Evolutionary conservation across 2,113 vertebrate species (phyloP).

Genomic region (Nycticryphes semicollaris): DNA sequence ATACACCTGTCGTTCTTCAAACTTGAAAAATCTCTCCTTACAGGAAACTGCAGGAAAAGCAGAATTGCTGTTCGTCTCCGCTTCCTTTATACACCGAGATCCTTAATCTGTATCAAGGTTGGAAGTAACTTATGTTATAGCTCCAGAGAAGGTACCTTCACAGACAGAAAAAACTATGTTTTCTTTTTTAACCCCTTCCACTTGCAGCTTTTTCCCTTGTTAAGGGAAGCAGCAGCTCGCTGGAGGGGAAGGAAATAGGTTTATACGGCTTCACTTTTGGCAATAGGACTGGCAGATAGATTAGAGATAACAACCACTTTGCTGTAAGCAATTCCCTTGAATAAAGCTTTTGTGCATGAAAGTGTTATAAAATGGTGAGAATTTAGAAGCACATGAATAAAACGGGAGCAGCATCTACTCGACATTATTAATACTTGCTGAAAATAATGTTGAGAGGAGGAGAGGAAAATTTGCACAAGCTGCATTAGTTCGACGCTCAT

Average conservation of each 20-base stretch:
- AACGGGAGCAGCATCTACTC: neutral
- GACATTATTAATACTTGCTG: neutral
- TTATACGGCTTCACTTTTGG: neutral
- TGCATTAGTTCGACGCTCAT: neutral
- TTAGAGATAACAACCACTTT: conserved; percentile 41
- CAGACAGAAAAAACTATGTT: neutral
- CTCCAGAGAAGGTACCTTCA: neutral
- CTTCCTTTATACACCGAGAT: neutral
- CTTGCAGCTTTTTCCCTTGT: neutral
- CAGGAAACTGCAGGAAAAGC: neutral
- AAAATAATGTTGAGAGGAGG: neutral
- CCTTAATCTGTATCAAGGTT: neutral
- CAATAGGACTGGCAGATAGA: conserved; percentile 20
- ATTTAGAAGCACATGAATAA: neutral
- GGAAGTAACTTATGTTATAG: neutral
- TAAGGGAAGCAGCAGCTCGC: neutral
- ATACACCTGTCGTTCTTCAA: rapidly evolving
- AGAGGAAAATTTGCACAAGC: neutral
- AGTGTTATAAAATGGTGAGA: conserved; percentile 13
- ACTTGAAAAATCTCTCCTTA: neutral
- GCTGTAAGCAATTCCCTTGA: conserved; percentile 30
- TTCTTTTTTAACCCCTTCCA: conserved; percentile 17
- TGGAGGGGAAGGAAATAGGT: neutral
- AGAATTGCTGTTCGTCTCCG: neutral
- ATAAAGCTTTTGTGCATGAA: conserved; percentile 21